phyloP scores from a whole-genome alignment of 2,113 vertebrate genomes.

The Balaeniceps rex region DNA sequence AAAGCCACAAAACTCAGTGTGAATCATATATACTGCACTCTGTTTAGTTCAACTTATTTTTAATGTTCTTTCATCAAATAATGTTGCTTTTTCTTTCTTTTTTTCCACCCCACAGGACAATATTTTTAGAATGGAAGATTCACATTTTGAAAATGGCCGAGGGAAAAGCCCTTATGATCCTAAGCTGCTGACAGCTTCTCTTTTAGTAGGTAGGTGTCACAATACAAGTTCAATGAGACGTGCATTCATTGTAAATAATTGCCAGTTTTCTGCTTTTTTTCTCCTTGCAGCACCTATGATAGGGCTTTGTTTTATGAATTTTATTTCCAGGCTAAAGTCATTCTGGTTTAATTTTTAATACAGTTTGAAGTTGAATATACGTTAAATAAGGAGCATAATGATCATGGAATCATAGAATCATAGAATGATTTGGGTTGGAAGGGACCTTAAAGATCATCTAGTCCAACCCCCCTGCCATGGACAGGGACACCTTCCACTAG shows the following conservation, averaged over 20 bases:
- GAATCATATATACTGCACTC: background rate
- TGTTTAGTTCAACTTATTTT: background rate
- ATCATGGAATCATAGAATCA: background rate
- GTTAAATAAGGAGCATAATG: background rate
- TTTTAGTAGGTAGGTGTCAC: slow-evolving; percentile 86
- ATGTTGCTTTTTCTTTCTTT: background rate
- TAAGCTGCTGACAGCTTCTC: slow-evolving; percentile 90
- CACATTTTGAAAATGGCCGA: slow-evolving; percentile 90
- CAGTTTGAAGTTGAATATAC: background rate
- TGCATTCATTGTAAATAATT: background rate
- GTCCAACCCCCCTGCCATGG: no score
- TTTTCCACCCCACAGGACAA: slow-evolving; percentile 81
- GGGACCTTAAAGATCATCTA: no score
- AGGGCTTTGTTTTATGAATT: background rate
- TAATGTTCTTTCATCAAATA: background rate
- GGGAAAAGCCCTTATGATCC: slow-evolving; percentile 98
- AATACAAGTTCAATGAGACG: background rate
- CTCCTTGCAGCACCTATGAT: background rate
- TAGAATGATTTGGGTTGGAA: no score
- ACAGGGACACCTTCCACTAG: no score
- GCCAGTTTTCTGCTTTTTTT: background rate
- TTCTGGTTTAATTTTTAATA: background rate
- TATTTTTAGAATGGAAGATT: slow-evolving; percentile 86
- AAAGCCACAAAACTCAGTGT: background rate
- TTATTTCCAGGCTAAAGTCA: background rate